Evolutionary conservation across 2,888 invertebrate genomes (phyloP), one percentile per base, ranked within the genome.

Genomic region (Coenonympha arcania): DNA sequence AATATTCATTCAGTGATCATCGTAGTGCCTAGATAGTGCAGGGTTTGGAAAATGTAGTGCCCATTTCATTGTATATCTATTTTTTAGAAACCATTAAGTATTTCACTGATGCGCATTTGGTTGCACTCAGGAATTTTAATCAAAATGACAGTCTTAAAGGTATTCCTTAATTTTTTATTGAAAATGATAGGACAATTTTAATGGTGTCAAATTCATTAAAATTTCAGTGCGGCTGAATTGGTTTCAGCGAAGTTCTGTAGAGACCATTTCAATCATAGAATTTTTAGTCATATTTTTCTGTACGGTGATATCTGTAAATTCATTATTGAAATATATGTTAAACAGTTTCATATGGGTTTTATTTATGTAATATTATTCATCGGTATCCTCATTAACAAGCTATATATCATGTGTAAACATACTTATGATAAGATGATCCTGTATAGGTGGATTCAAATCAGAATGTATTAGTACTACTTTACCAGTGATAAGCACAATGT

Each of bases 241-340:
- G 46, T 34, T 30, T 47, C 44, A 50, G 24, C n/a, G n/a, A n/a
- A n/a, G n/a, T n/a, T n/a, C n/a, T 54, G 57, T 60, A 60, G 58
- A 54, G 64, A 62, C 63, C 63, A 63, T 61, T 54, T 41, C 52
- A 64, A 61, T 61, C 63, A 65, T 54, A 56, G 64, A 62, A 66
- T 67, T 64, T n/a, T 64, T 76, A 73, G 68, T n/a, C n/a, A 64
- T 65, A 74, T 72, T 70, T 73, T 50, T 65, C 67, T 66, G 65
- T 68, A 74, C 69, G 77, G 77, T 83, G 77, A 80, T 83, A 80
- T 77, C 69, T 84, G 82, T 80, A 82, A 76, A 78, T 71, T 78
- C 79, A 80, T 79, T 74, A 68, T 76, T 74, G 72, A 75, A 84
- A 86, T 85, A 86, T 82, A 86, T 82, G 82, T 82, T 84, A 82